A percentile compares a stretch with the other conserved stretches of the same genome.
Evolutionary conservation across 2,888 invertebrate species (phyloP).

Genomic region (Seira musarum): DNA sequence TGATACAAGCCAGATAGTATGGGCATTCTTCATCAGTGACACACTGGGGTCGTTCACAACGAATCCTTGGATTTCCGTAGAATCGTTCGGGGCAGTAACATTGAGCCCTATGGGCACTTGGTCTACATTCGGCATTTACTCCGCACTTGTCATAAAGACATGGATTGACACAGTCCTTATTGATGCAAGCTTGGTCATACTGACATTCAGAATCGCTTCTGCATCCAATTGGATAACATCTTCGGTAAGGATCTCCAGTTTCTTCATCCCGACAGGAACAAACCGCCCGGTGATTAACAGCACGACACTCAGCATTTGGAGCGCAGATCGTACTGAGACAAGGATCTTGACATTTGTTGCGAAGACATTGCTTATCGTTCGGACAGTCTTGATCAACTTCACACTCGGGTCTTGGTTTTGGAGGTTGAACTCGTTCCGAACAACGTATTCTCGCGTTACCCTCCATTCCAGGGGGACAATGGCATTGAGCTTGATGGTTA

Average conservation of each 20-base stretch:
- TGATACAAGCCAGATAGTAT: slow-evolving; percentile 83
- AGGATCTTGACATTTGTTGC: slow-evolving; percentile 83
- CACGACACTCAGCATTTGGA: slow-evolving; percentile 80
- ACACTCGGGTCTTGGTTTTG: slow-evolving; percentile 87
- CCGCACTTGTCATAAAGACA: slow-evolving; percentile 87
- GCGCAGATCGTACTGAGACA: slow-evolving; percentile 77
- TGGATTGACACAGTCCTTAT: slow-evolving; percentile 88
- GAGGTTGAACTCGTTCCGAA: slow-evolving; percentile 76
- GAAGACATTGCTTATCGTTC: slow-evolving; percentile 88
- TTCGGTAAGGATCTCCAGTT: slow-evolving; percentile 76
- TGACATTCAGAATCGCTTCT: slow-evolving; percentile 91
- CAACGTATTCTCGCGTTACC: slow-evolving; percentile 87
- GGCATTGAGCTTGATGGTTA: slow-evolving; percentile 87
- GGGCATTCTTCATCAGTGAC: slow-evolving; percentile 83
- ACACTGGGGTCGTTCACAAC: slow-evolving; percentile 80
- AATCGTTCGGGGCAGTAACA: slow-evolving; percentile 87
- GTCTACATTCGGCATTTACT: slow-evolving; percentile 80
- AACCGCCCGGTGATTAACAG: slow-evolving; percentile 84
- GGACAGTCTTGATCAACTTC: slow-evolving; percentile 84
- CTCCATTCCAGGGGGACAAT: slow-evolving; percentile 84
- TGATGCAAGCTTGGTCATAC: slow-evolving; percentile 83
- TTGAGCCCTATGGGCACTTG: slow-evolving; percentile 86
- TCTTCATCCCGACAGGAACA: slow-evolving; percentile 87
- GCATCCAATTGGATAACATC: slow-evolving; percentile 79
- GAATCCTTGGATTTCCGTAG: slow-evolving; percentile 74